Evolutionary conservation across 2,797 vertebrate species (phyloP), one percentile per base, ranked within the genome.

Genomic region (Fundulus diaphanus): DNA sequence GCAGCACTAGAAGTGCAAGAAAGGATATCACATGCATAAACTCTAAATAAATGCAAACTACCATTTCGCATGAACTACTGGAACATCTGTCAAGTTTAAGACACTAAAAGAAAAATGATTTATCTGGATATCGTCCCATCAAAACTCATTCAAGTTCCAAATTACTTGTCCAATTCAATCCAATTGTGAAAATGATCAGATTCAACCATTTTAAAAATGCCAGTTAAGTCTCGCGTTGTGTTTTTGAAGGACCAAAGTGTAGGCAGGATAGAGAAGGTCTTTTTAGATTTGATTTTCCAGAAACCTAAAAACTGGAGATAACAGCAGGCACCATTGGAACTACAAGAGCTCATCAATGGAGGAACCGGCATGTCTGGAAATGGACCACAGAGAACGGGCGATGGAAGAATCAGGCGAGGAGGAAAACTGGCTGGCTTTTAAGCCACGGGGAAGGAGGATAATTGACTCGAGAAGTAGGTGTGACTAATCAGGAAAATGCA

Each of bases 401-500:
- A 13, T 40, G 5, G 35, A 37, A 40, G 33, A 13, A 15, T 24
- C 61, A 65, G 22, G 35, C 9, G 5, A 40, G 61, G 35, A 40
- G 35, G 59, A 37, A 29, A 37, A 35, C 59, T 63, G 18, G 12
- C 59, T 63, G 9, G 4, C 20, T 37, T 37, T 37, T 5, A 63
- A 40, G 59, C 9, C 12, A 63, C 33, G 37, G 35, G 3, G 16
- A 40, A 37, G 11, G 22, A 12, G 59, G 29, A 61, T 22, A 35
- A 20, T 18, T 61, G 57, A 22, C 31, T 29, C 15, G 29, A 31
- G 29, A 57, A 31, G 2, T 29, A 31, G 56, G 56, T 57, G 56
- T 57, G 56, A 57, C 56, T 31, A 57, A 61, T 61, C 31, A 61
- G 57, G 57, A 61, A 61, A 61, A 33, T 61, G 7, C 31, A 33